Conservation (phyloP, 2,113 vertebrate species). For the Antigone vipio region DNA sequence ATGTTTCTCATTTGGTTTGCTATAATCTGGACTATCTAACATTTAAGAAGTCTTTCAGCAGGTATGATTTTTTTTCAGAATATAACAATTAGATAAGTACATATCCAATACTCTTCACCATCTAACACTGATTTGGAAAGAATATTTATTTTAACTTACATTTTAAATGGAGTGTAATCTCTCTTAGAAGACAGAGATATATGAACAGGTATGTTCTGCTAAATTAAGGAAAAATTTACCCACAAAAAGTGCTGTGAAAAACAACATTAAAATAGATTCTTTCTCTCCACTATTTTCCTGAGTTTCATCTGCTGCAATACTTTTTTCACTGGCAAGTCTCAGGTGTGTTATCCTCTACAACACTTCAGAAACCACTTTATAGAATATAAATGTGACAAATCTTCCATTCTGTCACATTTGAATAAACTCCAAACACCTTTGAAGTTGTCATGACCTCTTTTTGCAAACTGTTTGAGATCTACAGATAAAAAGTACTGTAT, state of each 20-base stretch:
- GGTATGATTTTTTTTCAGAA: not conserved
- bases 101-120: not conserved
- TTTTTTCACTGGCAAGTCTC: not conserved
- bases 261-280: not conserved
- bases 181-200: not conserved
- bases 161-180: not conserved
- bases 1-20: not conserved
- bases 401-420: not conserved
- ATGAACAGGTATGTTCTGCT: not conserved
- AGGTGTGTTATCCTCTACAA: not conserved
- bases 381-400: not conserved
- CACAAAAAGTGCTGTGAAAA: not conserved
- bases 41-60: not conserved
- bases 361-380: not conserved
- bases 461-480: not conserved
- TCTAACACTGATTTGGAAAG: not conserved
- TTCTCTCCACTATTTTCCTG: not conserved
- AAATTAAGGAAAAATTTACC: not conserved
- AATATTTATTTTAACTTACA: not conserved
- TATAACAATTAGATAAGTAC: not conserved
- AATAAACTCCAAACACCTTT: constrained; percentile 16
- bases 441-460: constrained; percentile 11
- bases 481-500: not conserved
- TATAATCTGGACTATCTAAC: not conserved
- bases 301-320: not conserved